Base-by-base conservation (phyloP, 2,113 vertebrate species). In the Heloderma charlesbogerti region DNA sequence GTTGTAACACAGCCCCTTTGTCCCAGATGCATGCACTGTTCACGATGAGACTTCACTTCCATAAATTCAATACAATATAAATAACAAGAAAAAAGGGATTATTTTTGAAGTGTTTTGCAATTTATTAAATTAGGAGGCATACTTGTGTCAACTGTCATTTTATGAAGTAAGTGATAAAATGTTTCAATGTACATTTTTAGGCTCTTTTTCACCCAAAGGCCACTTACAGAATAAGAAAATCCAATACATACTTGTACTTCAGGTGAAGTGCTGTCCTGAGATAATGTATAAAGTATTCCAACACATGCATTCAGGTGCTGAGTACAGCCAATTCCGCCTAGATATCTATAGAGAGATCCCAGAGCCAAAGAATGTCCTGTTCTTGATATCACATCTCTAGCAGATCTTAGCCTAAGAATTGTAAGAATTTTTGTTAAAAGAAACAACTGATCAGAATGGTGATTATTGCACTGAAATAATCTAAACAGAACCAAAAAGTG, bases 241-340 rank as follows among this genome's bases (percentile, higher is more conserved):
- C 27, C 37, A 84, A 74, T 82, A 92, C 71, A 43, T 96, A 99
- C 99, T 98, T 99, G 99, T 86, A 99, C 98, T 94, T 99, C 98
- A n/a, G 99, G 99, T 71, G 98, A 99, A 92, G 98, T 99, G 92
- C 93, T 98, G 95, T 99, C 99, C 96, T 99, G 99, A 96, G 98
- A 98, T 87, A 99, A 97, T 87, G 99, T 98, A 96, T 98, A 98
- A 87, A 99, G 98, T 90, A 99, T 97, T 66, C 98, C 98, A 94
- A 99, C 96, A 91, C 98, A 99, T 74, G 98, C 98, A 94, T 96
- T 98, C 88, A 99, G 96, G 95, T 98, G 98, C 63, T 99, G 98
- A 93, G 97, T 92, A n/a, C 98, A 99, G 94, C 96, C 88, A 95
- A 98, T 97, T 79, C 98, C 98, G 93, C 99, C 98, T 18, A 97